Conservation (phyloP, 2,113 vertebrate species). For the Silurus meridionalis region DNA sequence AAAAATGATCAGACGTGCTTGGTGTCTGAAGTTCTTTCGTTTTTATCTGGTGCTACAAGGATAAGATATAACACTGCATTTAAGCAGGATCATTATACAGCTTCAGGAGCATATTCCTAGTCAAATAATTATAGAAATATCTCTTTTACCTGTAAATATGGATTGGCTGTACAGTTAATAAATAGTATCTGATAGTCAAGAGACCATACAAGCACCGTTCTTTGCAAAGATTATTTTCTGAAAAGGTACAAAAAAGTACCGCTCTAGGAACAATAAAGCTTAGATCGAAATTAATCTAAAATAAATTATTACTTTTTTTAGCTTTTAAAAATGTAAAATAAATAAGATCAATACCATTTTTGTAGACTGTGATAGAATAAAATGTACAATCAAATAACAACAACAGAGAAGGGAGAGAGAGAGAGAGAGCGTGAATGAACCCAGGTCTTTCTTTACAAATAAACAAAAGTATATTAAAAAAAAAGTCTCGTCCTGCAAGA, state of each 20-base stretch:
- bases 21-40: background rate
- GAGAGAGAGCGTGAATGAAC: background rate
- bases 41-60: background rate
- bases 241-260: no score
- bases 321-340: no score
- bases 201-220: no score
- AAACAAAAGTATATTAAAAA: conserved; percentile 17
- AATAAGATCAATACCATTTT: background rate
- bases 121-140: no score
- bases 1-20: background rate
- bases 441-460: background rate
- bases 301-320: no score
- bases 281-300: no score
- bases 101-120: no score
- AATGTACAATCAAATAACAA: background rate
- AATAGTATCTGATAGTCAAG: no score
- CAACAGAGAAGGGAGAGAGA: background rate
- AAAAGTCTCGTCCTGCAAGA: background rate
- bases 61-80: background rate
- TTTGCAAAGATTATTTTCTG: no score
- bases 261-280: no score
- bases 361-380: background rate
- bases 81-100: background rate
- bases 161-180: no score
- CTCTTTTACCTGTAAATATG: no score